phyloP scores from a whole-genome alignment of 2,888 invertebrate species.

The Punctoribates punctum region DNA sequence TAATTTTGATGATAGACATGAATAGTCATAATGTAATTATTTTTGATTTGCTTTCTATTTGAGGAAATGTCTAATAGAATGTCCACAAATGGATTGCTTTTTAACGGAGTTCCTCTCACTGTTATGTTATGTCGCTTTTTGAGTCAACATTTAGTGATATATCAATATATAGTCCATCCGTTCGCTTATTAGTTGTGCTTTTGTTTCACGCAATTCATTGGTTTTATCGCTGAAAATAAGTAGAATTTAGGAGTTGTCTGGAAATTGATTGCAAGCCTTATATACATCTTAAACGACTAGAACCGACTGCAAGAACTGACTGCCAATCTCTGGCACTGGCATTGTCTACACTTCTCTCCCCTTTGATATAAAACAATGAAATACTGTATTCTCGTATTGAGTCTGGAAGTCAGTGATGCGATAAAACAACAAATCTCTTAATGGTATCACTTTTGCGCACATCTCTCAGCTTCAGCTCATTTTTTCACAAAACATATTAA shows the following conservation, averaged over 20 bases:
- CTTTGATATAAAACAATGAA: conserved; percentile 32
- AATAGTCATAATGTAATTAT: conserved; percentile 17
- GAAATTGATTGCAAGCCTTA: conserved; percentile 22
- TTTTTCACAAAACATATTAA: background rate
- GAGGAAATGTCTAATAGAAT: conserved; percentile 19
- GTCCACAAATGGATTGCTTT: conserved; percentile 6
- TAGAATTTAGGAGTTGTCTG: conserved; percentile 1
- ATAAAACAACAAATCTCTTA: conserved; percentile 25
- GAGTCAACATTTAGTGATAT: conserved; percentile 23
- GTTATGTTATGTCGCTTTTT: background rate
- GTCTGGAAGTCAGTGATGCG: conserved; percentile 10
- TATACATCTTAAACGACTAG: background rate
- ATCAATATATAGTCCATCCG: conserved; percentile 1
- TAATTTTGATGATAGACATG: conserved; percentile 11
- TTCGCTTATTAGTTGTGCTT: conserved; percentile 13
- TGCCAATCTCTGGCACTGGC: conserved; percentile 5
- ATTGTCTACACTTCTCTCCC: conserved; percentile 14
- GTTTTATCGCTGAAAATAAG: conserved; percentile 6
- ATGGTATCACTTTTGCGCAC: conserved; percentile 15
- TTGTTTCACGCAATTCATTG: conserved; percentile 24
- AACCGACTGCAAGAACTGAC: background rate
- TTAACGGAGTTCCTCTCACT: background rate
- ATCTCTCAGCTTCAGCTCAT: background rate
- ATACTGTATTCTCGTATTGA: background rate
- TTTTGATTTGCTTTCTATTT: background rate